These are phyloP conservation scores for Mya arenaria DNA, from an alignment of 1,140 invertebrate species.

Conservation along the genomic window DNA sequence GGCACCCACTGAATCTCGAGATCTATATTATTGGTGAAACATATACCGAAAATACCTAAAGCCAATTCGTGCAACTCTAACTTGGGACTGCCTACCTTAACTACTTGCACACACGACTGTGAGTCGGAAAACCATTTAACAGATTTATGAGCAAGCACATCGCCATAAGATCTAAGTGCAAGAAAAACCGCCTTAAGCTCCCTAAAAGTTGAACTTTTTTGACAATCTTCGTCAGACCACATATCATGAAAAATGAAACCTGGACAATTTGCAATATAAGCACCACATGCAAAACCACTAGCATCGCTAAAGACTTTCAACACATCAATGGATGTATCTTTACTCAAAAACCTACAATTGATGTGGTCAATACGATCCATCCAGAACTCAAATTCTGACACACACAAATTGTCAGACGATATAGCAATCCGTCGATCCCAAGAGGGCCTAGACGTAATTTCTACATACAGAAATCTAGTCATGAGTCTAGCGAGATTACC, in stretches of 20 bases:
- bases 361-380: too few species aligned
- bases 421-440: too few species aligned
- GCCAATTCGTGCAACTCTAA: not conserved
- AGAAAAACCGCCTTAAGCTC: not conserved
- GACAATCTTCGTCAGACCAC: not conserved
- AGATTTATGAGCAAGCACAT: not conserved
- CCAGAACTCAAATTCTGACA: too few species aligned
- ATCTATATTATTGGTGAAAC: too few species aligned
- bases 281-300: not conserved
- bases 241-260: not conserved
- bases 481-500: too few species aligned
- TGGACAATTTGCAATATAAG: too few species aligned
- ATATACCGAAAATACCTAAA: not conserved
- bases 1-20: slow-evolving; percentile 11
- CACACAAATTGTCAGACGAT: too few species aligned
- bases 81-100: slow-evolving; percentile 8
- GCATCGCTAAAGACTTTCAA: not conserved
- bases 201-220: slow-evolving; percentile 4
- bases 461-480: too few species aligned
- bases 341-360: too few species aligned
- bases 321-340: too few species aligned
- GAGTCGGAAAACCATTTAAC: slow-evolving; percentile 26
- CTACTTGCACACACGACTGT: not conserved
- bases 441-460: too few species aligned
- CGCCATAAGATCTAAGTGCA: too few species aligned